Conservation (phyloP, 2,113 vertebrate genomes). For the Pipra filicauda region DNA sequence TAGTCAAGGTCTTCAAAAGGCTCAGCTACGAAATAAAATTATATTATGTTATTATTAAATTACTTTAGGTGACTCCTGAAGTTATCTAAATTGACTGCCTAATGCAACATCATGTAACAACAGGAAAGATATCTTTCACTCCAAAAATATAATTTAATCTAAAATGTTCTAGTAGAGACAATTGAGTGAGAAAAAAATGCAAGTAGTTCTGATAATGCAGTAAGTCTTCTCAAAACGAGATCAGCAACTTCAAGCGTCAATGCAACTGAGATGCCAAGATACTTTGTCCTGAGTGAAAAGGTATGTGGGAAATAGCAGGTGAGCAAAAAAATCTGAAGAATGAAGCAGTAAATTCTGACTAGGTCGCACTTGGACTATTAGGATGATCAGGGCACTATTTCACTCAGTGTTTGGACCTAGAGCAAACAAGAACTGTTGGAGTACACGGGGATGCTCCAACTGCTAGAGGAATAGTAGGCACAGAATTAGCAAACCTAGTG, state of each 20-base stretch:
- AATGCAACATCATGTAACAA: neutral
- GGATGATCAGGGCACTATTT: neutral
- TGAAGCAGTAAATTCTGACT: neutral
- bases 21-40: neutral
- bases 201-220: neutral
- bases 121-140: neutral
- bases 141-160: neutral
- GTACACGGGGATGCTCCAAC: neutral
- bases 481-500: neutral
- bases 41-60: neutral
- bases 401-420: neutral
- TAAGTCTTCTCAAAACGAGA: neutral
- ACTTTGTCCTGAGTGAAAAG: neutral
- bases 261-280: neutral
- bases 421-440: neutral
- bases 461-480: neutral
- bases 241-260: neutral
- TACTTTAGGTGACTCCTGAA: neutral
- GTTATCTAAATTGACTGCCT: neutral
- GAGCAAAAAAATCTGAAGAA: neutral
- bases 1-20: neutral
- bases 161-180: neutral
- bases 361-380: neutral
- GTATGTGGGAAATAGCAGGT: neutral
- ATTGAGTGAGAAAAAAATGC: neutral